phyloP scores from a whole-genome alignment of 2,888 invertebrate species.

The Cataglyphis rosenhaueri region DNA sequence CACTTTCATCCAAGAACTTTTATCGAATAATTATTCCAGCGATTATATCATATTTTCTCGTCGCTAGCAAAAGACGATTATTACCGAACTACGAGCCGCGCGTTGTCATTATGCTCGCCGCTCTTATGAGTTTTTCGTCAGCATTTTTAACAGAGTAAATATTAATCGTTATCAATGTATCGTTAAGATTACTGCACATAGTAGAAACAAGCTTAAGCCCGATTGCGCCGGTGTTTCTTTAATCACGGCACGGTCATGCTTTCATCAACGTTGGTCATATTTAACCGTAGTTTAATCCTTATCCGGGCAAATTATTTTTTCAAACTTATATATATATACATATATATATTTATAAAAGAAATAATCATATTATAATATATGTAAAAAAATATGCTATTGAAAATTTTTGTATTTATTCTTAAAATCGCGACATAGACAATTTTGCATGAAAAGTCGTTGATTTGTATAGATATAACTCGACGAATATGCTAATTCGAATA shows the following conservation, averaged over 20 bases:
- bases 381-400: neutral
- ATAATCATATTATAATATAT: neutral
- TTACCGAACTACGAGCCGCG: conserved; percentile 11
- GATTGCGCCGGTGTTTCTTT: conserved; percentile 47
- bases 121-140: conserved; percentile 27
- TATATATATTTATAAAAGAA: neutral
- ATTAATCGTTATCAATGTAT: conserved; percentile 64
- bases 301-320: conserved; percentile 3
- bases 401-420: conserved; percentile 1
- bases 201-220: conserved; percentile 37
- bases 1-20: neutral
- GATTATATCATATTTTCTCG: conserved; percentile 19
- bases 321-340: neutral
- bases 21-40: conserved; percentile 1
- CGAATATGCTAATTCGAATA: neutral
- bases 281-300: conserved; percentile 39
- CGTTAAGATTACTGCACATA: conserved; percentile 59
- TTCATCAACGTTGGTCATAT: conserved; percentile 23
- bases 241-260: conserved; percentile 23
- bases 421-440: neutral
- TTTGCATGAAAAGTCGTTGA: neutral
- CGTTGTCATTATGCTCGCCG: conserved; percentile 14
- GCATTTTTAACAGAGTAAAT: conserved; percentile 55
- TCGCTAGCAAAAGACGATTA: neutral
- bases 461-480: conserved; percentile 5